A percentile compares a stretch with the other conserved stretches of the same genome.
Evolutionary conservation across 2,797 vertebrate species (phyloP).

Genomic region (Lophius americanus): DNA sequence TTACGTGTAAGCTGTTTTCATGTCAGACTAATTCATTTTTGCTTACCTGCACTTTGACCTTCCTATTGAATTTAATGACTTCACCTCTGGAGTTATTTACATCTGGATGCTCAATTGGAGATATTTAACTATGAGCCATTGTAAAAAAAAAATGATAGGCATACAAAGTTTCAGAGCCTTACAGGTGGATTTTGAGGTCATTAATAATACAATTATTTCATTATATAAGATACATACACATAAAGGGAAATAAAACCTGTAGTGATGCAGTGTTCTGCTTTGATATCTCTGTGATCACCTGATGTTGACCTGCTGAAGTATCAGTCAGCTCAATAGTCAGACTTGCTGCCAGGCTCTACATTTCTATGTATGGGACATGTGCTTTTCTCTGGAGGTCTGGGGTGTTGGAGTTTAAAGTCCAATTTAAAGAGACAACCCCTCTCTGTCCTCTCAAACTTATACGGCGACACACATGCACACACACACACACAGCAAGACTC

Average conservation of each 20-base stretch:
- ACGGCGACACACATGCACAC: slow-evolving; percentile 76
- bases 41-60: slow-evolving; percentile 28
- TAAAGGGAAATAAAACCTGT: not conserved
- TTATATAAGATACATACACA: not conserved
- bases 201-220: not conserved
- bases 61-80: slow-evolving; percentile 6
- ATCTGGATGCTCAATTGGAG: not conserved
- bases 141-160: not conserved
- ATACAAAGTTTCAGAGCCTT: not conserved
- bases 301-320: not conserved
- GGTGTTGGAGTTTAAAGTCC: slow-evolving; percentile 74
- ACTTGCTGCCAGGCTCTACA: not conserved
- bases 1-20: slow-evolving; percentile 4
- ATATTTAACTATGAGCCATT: not conserved
- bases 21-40: slow-evolving; percentile 13
- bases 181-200: not conserved
- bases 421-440: slow-evolving; percentile 75
- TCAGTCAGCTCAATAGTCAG: not conserved
- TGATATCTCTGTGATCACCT: not conserved
- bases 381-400: slow-evolving; percentile 68
- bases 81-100: slow-evolving; percentile 10
- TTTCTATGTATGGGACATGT: slow-evolving; percentile 29
- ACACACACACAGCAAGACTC: slow-evolving; percentile 45
- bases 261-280: slow-evolving; percentile 1
- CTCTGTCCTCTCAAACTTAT: slow-evolving; percentile 75